Base-by-base conservation (phyloP, 2,113 vertebrate species). In the Aramus guarauna region DNA sequence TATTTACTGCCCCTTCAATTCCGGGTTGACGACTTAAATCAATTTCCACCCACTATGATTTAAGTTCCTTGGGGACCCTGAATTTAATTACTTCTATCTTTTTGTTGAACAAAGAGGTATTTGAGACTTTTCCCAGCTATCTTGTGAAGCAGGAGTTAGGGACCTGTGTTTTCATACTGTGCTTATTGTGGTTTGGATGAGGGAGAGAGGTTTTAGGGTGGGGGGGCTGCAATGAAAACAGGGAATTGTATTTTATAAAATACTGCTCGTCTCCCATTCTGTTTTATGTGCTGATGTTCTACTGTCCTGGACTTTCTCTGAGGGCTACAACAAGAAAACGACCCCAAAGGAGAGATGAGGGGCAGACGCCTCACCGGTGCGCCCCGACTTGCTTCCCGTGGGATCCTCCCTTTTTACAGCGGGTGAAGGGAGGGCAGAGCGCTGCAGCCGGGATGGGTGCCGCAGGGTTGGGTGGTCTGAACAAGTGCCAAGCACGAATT, bases 391-490 rank as follows among this genome's bases (percentile, higher is more conserved):
- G 62, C 3, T 23, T 34, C 17, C n/a, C 2, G 2, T 50, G 58
- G 79, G 58, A 55, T 68, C 56, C 18, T 64, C 17, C 59, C 43
- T 74, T 26, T 64, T 22, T 10, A 2, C 1, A 4, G 62, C 0
- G 1, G 34, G 55, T 41, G 45, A 34, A 43, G 50, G 59, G 45
- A 60, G 59, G 29, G 75, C 84, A 80, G 67, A 43, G 58, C 4
- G 0, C 47, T 27, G 43, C 53, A 55, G n/a, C 19, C 9, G 5
- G 27, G 23, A 22, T 29, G 52, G 69, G 45, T 78, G 77, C 90
- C 1, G 6, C 9, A 8, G 81, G 66, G 62, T 15, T 94, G 94
- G 85, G 91, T 93, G 91, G 91, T 93, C 92, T 94, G 94, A 96
- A 64, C 27, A 4, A 85, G 23, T 29, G 69, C 93, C 91, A 96